Evolutionary conservation across 2,797 vertebrate genomes (phyloP).

Genomic region (Gobionotothen gibberifrons): DNA sequence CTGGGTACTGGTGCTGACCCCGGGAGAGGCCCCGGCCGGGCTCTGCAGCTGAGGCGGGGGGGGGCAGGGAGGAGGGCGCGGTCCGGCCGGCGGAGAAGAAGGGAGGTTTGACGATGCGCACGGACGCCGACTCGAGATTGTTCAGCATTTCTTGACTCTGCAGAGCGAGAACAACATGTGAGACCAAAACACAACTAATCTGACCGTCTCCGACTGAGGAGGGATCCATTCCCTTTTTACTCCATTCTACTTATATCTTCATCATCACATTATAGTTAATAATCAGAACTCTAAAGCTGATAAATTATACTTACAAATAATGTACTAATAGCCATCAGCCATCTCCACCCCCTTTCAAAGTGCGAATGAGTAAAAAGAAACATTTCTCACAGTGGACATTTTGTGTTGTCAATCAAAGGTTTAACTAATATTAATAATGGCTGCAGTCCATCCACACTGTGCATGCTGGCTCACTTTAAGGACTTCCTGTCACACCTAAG

Average conservation of each 20-base stretch:
- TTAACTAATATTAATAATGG: conserved; percentile 27
- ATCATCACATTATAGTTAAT: background rate
- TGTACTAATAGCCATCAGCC: background rate
- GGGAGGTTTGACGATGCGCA: conserved; percentile 87
- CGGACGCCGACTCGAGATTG: conserved; percentile 88
- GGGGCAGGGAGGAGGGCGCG: conserved; percentile 66
- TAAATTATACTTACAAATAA: background rate
- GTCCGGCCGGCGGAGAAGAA: conserved; percentile 60
- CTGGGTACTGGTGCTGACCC: conserved; percentile 62
- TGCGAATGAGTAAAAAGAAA: conserved; percentile 58
- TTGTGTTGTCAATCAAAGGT: conserved; percentile 23
- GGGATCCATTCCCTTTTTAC: conserved; percentile 64
- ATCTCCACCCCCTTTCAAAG: conserved; percentile 2
- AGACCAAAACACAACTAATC: conserved; percentile 3
- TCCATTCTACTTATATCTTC: conserved; percentile 36
- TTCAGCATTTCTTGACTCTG: conserved; percentile 93
- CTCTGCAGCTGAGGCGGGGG: conserved; percentile 57
- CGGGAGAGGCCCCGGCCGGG: conserved; percentile 41
- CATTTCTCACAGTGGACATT: conserved; percentile 55
- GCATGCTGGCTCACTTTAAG: conserved; percentile 6
- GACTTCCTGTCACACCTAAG: conserved; percentile 12
- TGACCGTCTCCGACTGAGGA: conserved; percentile 39
- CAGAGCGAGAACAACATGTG: conserved; percentile 31
- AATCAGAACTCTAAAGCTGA: background rate
- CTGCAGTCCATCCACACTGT: conserved; percentile 12